Evolutionary conservation across 2,113 vertebrate genomes (phyloP), one percentile per base, ranked within the genome.

Genomic region (Tylochromis polylepis): DNA sequence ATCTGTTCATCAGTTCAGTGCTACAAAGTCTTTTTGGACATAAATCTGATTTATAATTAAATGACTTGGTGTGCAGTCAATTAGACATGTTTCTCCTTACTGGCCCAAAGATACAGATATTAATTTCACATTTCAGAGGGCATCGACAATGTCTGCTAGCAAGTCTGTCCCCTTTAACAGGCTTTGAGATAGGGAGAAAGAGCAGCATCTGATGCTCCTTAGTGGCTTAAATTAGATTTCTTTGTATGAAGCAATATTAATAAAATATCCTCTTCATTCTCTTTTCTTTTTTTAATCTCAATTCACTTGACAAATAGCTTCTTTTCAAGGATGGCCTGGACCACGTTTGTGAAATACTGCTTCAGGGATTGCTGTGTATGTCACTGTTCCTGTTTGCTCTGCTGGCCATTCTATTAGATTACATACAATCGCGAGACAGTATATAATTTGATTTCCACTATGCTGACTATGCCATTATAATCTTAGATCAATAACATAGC

Each of bases 121-220:
- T 95, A 95, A 96, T 96, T 95, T 95, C 94, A 95, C 93, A 95
- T 94, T 94, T 96, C 94, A 93, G 59, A 93, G 90, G 88, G 82
- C 92, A 94, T 94, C 83, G 89, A 93, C 92, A 89, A 91, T 92
- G 92, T 89, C 88, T 89, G 86, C 88, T 70, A 93, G 94, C 89
- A 85, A 89, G 86, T 93, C 83, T 38, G 83, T 88, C 81, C 88
- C 62, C 87, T 85, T 91, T 91, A 81, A 88, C 85, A 82, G 85
- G 81, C 83, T 87, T 24, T 65, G 51, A 80, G 85, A 89, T 82
- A 15, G 65, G 58, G 59, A 87, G 77, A 70, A 85, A 79, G 15
- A 41, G 53, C 70, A 67, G 67, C 51, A 62, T 88, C 87, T 58
- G 85, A 89, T 91, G 87, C 85, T 88, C 85, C 81, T 79, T 49